A percentile compares a stretch with the other conserved stretches of the same genome.
phyloP scores from a whole-genome alignment of 2,888 invertebrate species.

The Venustoraphidia nigricollis region DNA sequence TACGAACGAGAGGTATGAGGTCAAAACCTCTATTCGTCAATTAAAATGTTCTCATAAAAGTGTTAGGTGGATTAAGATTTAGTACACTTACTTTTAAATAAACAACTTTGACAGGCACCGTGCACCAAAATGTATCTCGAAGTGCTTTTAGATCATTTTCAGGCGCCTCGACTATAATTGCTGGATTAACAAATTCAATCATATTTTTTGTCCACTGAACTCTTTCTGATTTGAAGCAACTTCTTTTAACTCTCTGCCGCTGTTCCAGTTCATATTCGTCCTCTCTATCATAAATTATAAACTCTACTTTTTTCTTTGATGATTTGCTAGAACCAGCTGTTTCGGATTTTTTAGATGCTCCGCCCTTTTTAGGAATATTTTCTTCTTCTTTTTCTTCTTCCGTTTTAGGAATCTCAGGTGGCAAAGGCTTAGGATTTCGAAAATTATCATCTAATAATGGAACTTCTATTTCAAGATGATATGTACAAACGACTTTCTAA shows the following conservation, averaged over 20 bases:
- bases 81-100: conserved; percentile 31
- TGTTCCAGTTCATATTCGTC: conserved; percentile 18
- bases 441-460: conserved; percentile 34
- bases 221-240: conserved; percentile 33
- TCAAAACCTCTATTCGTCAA: too few relatives aligned
- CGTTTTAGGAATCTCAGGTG: conserved; percentile 18
- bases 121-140: conserved; percentile 37
- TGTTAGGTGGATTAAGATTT: neutral
- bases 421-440: conserved; percentile 27
- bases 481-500: conserved; percentile 15
- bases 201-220: conserved; percentile 33
- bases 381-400: conserved; percentile 7
- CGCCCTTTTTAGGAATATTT: conserved; percentile 1
- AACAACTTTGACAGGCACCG: conserved; percentile 32
- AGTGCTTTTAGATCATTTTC: conserved; percentile 32
- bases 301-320: conserved; percentile 5
- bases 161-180: conserved; percentile 29
- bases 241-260: conserved; percentile 20
- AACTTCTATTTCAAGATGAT: conserved; percentile 36
- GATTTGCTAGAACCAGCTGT: neutral
- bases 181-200: conserved; percentile 36
- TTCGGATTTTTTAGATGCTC: conserved; percentile 6
- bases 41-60: neutral
- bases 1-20: neutral
- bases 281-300: conserved; percentile 15